Base-by-base conservation (phyloP, 2,797 vertebrate species). In the Orientallactaga sibirica region DNA sequence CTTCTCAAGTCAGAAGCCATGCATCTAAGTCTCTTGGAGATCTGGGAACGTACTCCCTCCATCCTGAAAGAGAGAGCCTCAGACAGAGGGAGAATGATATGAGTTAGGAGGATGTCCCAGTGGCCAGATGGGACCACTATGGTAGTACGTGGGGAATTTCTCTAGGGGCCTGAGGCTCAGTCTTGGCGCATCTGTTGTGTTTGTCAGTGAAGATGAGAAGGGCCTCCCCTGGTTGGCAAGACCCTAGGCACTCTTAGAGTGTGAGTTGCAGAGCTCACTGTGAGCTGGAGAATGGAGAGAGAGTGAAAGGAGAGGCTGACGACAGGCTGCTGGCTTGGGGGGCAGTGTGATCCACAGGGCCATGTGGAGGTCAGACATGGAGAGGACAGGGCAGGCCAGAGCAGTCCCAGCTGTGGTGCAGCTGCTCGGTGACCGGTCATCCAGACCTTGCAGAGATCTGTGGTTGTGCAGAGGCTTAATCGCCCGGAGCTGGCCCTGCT, bases 351-450 rank as follows among this genome's bases (percentile, higher is more conserved):
- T 96, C 93, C 76, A 29, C 2, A 1, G 78, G 92, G 96, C 86
- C 91, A 94, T 76, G 85, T 75, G 52, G 93, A 96, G 95, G 96
- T 97, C 96, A 97, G 95, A 86, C 33, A 2, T 83, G 86, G 68
- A 83, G 86, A 93, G 95, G 94, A 91, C 86, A 85, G 70, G 82
- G 87, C 4, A n/a, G 89, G 90, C 78, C 90, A 82, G 92, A 94
- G 77, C 24, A 71, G 41, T 71, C 77, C 93, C 96, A 97, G 95
- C 94, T 97, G 96, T 73, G 82, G 55, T 48, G 16, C 97, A 97
- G 96, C 96, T 97, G 97, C 95, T 95, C 55, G 24, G 93, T 95
- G 95, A 96, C 94, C 48, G 81, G 95, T 97, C 96, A 96, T 82
- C 84, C 93, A 97, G 96, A 94, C 95, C 95, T 95, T 87, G 86